Conservation (phyloP, 2,113 vertebrate species). For the Cheirogaleus medius region DNA sequence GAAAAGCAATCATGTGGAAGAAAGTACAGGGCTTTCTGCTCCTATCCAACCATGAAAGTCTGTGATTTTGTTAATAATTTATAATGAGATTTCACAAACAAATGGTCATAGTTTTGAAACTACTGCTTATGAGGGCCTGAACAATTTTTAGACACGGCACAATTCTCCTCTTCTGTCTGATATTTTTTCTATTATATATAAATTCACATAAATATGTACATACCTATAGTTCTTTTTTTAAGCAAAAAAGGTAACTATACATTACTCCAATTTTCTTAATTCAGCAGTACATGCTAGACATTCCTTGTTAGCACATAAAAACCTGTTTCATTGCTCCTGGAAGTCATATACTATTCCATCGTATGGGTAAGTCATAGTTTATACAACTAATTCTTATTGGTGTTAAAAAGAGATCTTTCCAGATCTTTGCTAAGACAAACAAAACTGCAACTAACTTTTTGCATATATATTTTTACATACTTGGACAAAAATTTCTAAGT, state of each 20-base stretch:
- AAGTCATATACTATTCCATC: neutral
- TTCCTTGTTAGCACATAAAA: neutral
- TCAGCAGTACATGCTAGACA: neutral
- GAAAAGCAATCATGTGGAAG: neutral
- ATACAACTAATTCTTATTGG: neutral
- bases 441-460: neutral
- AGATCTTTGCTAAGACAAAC: neutral
- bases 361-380: neutral
- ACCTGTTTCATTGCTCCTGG: neutral
- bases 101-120: neutral
- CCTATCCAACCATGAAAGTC: neutral
- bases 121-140: neutral
- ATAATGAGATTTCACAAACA: slow-evolving; percentile 6
- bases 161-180: neutral
- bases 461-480: neutral
- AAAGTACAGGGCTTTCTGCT: neutral
- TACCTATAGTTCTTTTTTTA: neutral
- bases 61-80: slow-evolving; percentile 28
- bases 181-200: neutral
- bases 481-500: neutral
- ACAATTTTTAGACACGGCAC: neutral
- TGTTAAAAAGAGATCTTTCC: neutral
- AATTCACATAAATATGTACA: neutral
- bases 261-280: neutral
- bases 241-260: neutral